Percentiles rank a stretch among this genome's conserved stretches.
Conservation (phyloP, 2,113 vertebrate species). For the Herpailurus yagouaroundi region DNA sequence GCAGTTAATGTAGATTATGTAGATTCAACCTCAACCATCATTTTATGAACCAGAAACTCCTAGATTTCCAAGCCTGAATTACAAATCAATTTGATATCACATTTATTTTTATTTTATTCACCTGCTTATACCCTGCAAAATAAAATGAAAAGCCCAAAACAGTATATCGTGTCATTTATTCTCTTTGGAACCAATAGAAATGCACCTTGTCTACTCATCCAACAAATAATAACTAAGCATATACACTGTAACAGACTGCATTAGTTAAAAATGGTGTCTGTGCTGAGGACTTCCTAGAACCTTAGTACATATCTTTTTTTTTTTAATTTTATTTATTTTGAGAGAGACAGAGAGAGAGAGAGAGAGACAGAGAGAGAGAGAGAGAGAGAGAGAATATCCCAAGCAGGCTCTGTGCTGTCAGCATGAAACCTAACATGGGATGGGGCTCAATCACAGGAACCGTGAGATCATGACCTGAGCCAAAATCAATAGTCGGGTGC, state of each 20-base stretch:
- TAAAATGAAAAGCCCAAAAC: background rate
- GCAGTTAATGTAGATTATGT: constrained; percentile 59
- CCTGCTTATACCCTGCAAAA: constrained; percentile 14
- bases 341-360: no score
- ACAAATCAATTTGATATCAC: constrained; percentile 55
- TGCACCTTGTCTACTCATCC: background rate
- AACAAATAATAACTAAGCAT: constrained; percentile 1
- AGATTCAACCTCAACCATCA: constrained; percentile 61
- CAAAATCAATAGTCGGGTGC: no score
- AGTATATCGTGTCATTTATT: constrained; percentile 21
- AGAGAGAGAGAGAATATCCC: no score
- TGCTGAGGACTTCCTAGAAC: background rate
- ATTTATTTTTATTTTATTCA: constrained; percentile 67
- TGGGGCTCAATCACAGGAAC: no score
- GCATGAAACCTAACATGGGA: no score
- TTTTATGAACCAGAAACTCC: constrained; percentile 56
- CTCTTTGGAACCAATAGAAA: constrained; percentile 8
- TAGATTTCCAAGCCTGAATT: constrained; percentile 49
- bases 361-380: no score
- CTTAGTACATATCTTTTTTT: background rate
- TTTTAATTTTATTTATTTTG: background rate
- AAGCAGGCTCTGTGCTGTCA: no score
- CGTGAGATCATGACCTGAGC: no score
- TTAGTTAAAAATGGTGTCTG: background rate
- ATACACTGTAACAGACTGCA: background rate